A percentile compares a stretch with the other conserved stretches of the same genome.
phyloP scores from a whole-genome alignment of 1,140 invertebrate species.

The Leptinotarsa texana region DNA sequence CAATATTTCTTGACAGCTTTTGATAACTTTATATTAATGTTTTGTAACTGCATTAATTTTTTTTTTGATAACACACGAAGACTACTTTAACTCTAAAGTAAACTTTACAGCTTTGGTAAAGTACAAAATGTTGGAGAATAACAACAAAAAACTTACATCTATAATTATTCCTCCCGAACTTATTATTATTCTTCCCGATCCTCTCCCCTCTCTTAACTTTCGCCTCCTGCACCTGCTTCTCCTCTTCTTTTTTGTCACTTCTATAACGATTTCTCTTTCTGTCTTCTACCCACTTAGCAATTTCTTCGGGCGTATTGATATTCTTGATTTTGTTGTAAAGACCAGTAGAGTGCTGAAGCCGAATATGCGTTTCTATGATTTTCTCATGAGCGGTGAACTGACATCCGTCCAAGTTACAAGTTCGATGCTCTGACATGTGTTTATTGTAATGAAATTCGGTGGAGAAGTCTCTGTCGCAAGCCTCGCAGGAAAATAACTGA shows the following conservation, averaged over 20 bases:
- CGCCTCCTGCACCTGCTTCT: slow-evolving; percentile 66
- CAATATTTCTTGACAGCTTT: too few relatives aligned
- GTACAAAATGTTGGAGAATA: too few relatives aligned
- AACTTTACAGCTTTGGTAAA: too few relatives aligned
- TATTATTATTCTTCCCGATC: slow-evolving; percentile 58
- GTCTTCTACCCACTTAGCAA: slow-evolving; percentile 80
- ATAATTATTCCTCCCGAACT: slow-evolving; percentile 56
- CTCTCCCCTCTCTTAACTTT: slow-evolving; percentile 70
- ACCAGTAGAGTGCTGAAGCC: slow-evolving; percentile 79
- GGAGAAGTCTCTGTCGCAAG: slow-evolving; percentile 74
- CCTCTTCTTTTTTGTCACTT: slow-evolving; percentile 69
- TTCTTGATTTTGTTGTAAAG: slow-evolving; percentile 76
- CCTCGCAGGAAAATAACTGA: slow-evolving; percentile 64
- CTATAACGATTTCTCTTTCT: slow-evolving; percentile 77
- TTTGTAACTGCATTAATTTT: too few relatives aligned
- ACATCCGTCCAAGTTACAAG: slow-evolving; percentile 81
- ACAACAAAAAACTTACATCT: slow-evolving; percentile 35
- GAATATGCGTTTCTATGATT: slow-evolving; percentile 77
- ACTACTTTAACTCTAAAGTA: too few relatives aligned
- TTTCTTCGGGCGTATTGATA: slow-evolving; percentile 75
- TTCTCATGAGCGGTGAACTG: slow-evolving; percentile 77
- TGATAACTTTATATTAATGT: too few relatives aligned
- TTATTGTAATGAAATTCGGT: slow-evolving; percentile 61
- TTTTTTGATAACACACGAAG: too few relatives aligned
- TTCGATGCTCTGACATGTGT: slow-evolving; percentile 72